Evolutionary conservation across 2,888 invertebrate genomes (phyloP).

Genomic region (Temnothorax rugatulus): DNA sequence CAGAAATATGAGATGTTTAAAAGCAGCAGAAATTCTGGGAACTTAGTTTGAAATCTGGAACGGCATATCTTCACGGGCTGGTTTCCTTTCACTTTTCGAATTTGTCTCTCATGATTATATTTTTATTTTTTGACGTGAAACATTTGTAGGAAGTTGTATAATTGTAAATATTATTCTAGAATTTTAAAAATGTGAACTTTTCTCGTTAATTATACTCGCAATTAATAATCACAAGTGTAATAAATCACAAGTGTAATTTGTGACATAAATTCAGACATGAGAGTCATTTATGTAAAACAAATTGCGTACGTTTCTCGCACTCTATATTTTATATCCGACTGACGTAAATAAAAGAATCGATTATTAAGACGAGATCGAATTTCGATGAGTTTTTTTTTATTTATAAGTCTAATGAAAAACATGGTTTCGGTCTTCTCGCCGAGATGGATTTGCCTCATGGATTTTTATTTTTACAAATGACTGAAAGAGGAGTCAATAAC

Average conservation of each 20-base stretch:
- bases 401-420: background rate
- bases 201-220: background rate
- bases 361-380: background rate
- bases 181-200: background rate
- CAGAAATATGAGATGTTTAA: background rate
- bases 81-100: background rate
- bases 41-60: slow-evolving; percentile 13
- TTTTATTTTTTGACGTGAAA: background rate
- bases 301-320: background rate
- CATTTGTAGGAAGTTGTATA: background rate
- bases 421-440: background rate
- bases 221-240: background rate
- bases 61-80: background rate
- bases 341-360: background rate
- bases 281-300: background rate
- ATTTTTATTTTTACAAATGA: background rate
- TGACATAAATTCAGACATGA: background rate
- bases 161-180: background rate
- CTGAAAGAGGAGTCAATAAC: background rate
- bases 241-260: background rate
- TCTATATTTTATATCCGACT: background rate
- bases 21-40: background rate
- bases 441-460: background rate
- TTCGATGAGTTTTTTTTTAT: background rate
- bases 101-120: background rate